Evolutionary conservation across 2,797 vertebrate species (phyloP), one percentile per base, ranked within the genome.

Genomic region (Eulemur rubriventer): DNA sequence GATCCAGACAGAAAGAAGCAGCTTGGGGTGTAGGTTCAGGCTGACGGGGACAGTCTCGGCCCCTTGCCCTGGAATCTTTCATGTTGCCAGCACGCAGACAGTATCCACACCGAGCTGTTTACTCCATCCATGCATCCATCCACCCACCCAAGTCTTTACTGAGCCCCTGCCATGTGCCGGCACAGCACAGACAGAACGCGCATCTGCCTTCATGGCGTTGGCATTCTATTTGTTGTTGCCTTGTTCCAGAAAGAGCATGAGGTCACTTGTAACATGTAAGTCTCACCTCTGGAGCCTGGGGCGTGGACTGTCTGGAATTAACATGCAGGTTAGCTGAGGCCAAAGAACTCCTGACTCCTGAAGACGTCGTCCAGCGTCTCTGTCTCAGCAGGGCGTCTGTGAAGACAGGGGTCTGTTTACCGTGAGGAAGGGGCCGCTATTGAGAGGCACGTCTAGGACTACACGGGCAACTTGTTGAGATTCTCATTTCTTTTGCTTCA

Each of bases 51-150:
- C 30, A 0, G 14, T 38, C 38, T 0, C 5, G 61, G 67, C 28
- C 30, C 13, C 48, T 13, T 1, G 3, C 26, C 33, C 22, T 1
- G 1, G 22, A 6, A 2, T 3, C 75, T 9, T 8, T 4, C 13
- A 0, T 7, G 28, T 35, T 1, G 9, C 78, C 41, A 4, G 0
- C 28, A 4, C 63, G 38, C 48, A 1, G 0, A 50, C 16, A 8
- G 8, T 0, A 3, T 4, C 24, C 20, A 5, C 24, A 0, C 2
- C 7, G 30, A 26, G 48, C 38, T 0, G 0, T 33, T n/a, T 2
- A 4, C 41, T 18, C 14, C 17, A 0, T 43, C 33, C 35, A 5
- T 8, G 9, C 28, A 9, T 61, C 20, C 33, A 24, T 3, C 33
- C 22, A 26, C 8, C 22, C 24, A 14, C 24, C 35, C 59, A 17